Evolutionary conservation across 2,888 invertebrate genomes (phyloP).

Genomic region (Salpingus planirostris): DNA sequence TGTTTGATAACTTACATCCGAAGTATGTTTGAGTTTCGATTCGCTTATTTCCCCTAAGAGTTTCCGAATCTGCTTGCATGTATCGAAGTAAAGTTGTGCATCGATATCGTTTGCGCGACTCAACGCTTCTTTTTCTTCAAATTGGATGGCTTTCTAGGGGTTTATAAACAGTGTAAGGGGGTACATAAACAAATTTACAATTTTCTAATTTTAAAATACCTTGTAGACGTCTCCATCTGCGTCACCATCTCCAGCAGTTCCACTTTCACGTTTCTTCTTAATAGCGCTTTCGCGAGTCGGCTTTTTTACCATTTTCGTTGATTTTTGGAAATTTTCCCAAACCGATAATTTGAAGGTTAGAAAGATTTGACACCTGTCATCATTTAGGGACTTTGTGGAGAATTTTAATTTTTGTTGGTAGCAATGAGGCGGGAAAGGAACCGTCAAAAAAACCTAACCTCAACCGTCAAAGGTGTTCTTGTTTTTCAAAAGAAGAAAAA

Average conservation of each 20-base stretch:
- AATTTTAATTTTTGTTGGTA: too few species aligned
- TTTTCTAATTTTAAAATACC: conserved; percentile 37
- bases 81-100: conserved; percentile 55
- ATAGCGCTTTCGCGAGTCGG: conserved; percentile 43
- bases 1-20: conserved; percentile 44
- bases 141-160: conserved; percentile 54
- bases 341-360: too few species aligned
- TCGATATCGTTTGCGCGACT: conserved; percentile 58
- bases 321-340: too few species aligned
- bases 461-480: too few species aligned
- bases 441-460: too few species aligned
- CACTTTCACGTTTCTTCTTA: conserved; percentile 50
- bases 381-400: too few species aligned
- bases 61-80: conserved; percentile 61
- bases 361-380: too few species aligned
- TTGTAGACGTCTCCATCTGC: conserved; percentile 51
- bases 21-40: conserved; percentile 50
- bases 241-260: conserved; percentile 40
- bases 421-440: too few species aligned
- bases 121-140: conserved; percentile 67
- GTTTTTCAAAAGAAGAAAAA: too few species aligned
- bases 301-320: conserved; percentile 41
- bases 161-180: background rate
- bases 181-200: too few species aligned
- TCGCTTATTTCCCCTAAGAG: conserved; percentile 61